Conservation (phyloP, 2,888 invertebrate species). For the Hylaea fasciaria region DNA sequence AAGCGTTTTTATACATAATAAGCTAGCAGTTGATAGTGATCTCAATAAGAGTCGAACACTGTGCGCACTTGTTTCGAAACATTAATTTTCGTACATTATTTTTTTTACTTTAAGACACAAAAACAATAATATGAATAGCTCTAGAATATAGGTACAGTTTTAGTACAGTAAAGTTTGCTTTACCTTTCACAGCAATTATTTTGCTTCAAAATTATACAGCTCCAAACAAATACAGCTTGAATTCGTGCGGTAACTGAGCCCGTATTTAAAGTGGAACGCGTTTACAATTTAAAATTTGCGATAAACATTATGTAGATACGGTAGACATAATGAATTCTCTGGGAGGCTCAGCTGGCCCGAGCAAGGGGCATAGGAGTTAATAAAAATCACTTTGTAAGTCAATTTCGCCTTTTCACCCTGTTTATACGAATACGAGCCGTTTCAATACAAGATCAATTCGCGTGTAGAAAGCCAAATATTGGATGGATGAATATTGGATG, state of each 20-base stretch:
- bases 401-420: conserved; percentile 51
- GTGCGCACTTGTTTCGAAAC: no score
- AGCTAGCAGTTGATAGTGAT: no score
- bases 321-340: conserved; percentile 71
- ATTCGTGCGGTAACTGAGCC: conserved; percentile 59
- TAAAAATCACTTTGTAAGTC: conserved; percentile 71
- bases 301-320: conserved; percentile 81
- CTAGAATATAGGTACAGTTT: no score
- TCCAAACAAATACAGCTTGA: conserved; percentile 53
- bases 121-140: no score
- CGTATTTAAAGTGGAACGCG: conserved; percentile 68
- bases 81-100: no score
- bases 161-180: no score
- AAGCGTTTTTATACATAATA: no score
- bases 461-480: conserved; percentile 18
- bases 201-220: conserved; percentile 15
- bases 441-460: conserved; percentile 22
- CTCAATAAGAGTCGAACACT: no score
- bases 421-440: conserved; percentile 20
- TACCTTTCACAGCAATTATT: neutral
- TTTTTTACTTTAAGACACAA: no score
- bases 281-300: conserved; percentile 80
- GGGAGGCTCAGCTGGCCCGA: conserved; percentile 54
- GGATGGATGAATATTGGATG: no score
- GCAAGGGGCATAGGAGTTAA: conserved; percentile 56